Evolutionary conservation across 2,888 invertebrate species (phyloP).

Genomic region (Eumerus sabulonum): DNA sequence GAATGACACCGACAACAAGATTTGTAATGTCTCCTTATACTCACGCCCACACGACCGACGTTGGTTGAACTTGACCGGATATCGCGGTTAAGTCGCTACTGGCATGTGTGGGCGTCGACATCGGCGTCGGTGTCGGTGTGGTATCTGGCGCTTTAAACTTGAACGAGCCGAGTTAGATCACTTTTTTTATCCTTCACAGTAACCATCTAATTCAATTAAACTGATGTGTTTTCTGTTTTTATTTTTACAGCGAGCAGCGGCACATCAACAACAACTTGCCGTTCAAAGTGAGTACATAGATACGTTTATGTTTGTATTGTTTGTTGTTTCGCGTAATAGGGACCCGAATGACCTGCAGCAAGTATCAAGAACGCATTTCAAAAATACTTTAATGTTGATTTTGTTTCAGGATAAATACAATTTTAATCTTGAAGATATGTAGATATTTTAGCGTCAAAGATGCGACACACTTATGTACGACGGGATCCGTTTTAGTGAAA

Average conservation of each 20-base stretch:
- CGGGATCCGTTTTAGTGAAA: no score
- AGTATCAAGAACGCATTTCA: conserved; percentile 71
- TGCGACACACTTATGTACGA: neutral
- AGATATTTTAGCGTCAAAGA: neutral
- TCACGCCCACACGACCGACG: no score
- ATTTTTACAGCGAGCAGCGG: conserved; percentile 85
- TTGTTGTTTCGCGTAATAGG: conserved; percentile 17
- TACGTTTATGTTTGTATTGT: conserved; percentile 18
- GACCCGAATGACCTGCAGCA: conserved; percentile 66
- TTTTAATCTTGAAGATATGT: neutral
- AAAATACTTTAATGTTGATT: neutral
- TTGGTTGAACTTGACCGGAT: no score
- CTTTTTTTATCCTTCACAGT: no score
- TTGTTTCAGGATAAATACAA: conserved; percentile 9
- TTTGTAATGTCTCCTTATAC: no score
- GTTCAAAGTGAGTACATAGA: conserved; percentile 79
- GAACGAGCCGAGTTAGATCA: no score
- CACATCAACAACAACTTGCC: conserved; percentile 83
- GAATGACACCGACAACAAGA: no score
- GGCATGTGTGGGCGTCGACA: no score
- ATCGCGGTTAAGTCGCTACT: no score
- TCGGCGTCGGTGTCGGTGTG: no score
- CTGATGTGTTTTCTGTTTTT: conserved; percentile 71
- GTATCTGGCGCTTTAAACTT: no score
- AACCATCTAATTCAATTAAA: neutral